Evolutionary conservation across 2,888 invertebrate species (phyloP), one percentile per base, ranked within the genome.

Genomic region (Ditula angustiorana): DNA sequence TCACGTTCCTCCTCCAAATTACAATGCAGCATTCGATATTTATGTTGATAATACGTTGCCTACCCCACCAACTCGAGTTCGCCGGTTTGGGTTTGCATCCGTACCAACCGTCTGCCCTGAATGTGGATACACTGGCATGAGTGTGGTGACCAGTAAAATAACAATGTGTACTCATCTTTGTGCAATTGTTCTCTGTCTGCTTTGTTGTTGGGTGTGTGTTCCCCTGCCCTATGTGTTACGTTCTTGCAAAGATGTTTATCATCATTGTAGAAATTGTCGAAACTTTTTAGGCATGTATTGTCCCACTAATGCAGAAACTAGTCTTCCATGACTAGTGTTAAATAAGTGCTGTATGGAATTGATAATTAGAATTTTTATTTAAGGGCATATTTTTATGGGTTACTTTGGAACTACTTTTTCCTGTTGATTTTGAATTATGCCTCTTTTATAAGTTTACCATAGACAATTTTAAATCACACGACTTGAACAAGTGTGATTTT

Each of bases 171-270:
- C 92, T 0, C 92, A 92, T 73, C 74, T 90, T 65, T 88, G 89
- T 72, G 91, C 92, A 0, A 72, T 84, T 56, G 59, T 85, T 5
- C 73, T 92, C 35, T 92, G 90, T 67, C 23, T 92, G n/a, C 80
- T 92, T 46, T 91, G 88, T 62, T 92, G 92, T 70, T 92, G 92
- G 92, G 66, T 90, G 57, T 92, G 92, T 74, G 89, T 81, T 1
- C 92, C 92, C 0, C 72, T 92, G 53, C 92, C 92, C 0, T 92
- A 92, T 61, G 70, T 92, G 35, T 70, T 91, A 52, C 79, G 82
- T 41, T 91, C 92, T n/a, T 92, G 92, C 74, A 92, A 92, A 74
- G 86, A 91, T 68, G 92, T 92, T 0, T 87, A 90, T 70, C 92
- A 92, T 78, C 88, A 90, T 73, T 92, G 92, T 70, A 81, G 86